phyloP scores from a whole-genome alignment of 2,888 invertebrate species.

The Aelia acuminata region DNA sequence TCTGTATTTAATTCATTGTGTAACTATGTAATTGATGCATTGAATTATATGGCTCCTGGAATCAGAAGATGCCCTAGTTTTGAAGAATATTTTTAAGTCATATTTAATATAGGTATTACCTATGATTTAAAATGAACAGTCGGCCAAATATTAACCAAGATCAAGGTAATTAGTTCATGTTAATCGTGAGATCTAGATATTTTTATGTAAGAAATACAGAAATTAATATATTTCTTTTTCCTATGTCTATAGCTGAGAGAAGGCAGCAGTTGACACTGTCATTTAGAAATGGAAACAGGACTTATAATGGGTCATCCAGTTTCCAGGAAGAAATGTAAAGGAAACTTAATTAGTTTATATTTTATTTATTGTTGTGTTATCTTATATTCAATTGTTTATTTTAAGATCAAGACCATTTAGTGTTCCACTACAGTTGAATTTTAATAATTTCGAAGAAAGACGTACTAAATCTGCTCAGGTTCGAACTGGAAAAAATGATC shows the following conservation, averaged over 20 bases:
- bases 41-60: background rate
- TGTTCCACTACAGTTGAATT: slow-evolving; percentile 52
- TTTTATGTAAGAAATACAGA: background rate
- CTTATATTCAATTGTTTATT: slow-evolving; percentile 39
- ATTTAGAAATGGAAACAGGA: slow-evolving; percentile 28
- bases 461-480: slow-evolving; percentile 41
- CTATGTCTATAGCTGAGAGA: slow-evolving; percentile 37
- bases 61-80: slow-evolving; percentile 39
- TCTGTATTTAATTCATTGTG: background rate
- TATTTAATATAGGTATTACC: background rate
- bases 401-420: slow-evolving; percentile 47
- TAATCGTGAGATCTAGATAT: background rate
- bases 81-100: background rate
- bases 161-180: slow-evolving; percentile 3
- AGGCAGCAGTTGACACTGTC: slow-evolving; percentile 50
- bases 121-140: slow-evolving; percentile 21
- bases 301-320: slow-evolving; percentile 47
- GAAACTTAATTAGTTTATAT: slow-evolving; percentile 61
- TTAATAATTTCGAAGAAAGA: slow-evolving; percentile 41
- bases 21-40: background rate
- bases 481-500: slow-evolving; percentile 27
- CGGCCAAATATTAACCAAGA: slow-evolving; percentile 30
- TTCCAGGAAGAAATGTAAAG: slow-evolving; percentile 32
- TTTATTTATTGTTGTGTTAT: background rate
- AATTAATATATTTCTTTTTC: background rate